Evolutionary conservation across 2,888 invertebrate species (phyloP), one percentile per base, ranked within the genome.

Genomic region (Cheilosia vernalis): DNA sequence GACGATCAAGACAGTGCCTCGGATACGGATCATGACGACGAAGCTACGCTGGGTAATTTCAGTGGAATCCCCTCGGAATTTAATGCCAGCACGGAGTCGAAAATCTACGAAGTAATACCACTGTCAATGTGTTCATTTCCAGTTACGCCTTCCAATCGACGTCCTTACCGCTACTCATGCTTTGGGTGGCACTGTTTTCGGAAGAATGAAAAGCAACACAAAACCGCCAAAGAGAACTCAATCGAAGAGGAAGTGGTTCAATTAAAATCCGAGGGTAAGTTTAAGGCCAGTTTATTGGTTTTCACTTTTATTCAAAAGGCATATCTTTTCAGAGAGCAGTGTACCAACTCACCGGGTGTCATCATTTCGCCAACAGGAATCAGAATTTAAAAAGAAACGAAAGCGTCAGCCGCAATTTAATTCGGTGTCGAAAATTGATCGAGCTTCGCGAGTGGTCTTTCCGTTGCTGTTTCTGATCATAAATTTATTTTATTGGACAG

Each of bases 381-480:
- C 91, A 51, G 91, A 91, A 80, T 91, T 90, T 51, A 89, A 91
- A 4, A 89, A 90, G 79, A 91, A 90, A 74, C 90, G 92, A 72
- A 91, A 91, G 87, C 89, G 91, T 9, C 93, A 94, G 2, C 95
- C 95, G 0, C 92, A 95, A 87, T 95, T 95, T 89, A 96, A 96
- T 92, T 96, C 96, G 30, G 96, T 96, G 2, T 96, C 96, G 78
- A 95, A 95, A 92, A 96, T 97, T 87, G 97, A 97, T 92, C 93
- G 95, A 21, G 95, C 95, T 19, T 95, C 96, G 9, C 92, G 97
- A 51, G 93, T 96, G 49, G 94, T 96, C 33, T 97, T 97, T 90
- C 97, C 97, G 0, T 89, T 96, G 67, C 93, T 95, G 55, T 97
- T 97, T 91, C 90, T 95, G 4, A 93, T 95, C 13, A 95, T 97